These are phyloP conservation scores for Rhizomys pruinosus DNA, from an alignment of 2,113 vertebrate species.

Conservation along the genomic window DNA sequence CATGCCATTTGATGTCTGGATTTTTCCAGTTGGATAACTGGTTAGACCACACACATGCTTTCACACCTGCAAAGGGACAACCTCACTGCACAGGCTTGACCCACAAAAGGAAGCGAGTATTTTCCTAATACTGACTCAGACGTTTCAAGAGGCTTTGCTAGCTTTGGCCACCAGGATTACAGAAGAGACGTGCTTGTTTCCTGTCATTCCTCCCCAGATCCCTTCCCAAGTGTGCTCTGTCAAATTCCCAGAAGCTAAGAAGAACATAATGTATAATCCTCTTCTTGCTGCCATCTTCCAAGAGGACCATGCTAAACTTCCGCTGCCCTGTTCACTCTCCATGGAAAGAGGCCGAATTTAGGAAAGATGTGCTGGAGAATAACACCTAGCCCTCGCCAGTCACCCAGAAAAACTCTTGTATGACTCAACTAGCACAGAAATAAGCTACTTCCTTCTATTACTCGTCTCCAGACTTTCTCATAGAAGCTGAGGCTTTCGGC, in stretches of 20 bases:
- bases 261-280: background rate
- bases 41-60: slow-evolving; percentile 16
- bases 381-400: no score
- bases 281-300: background rate
- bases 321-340: no score
- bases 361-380: background rate
- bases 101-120: background rate
- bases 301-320: background rate
- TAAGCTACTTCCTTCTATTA: no score
- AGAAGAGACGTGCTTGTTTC: slow-evolving; percentile 12
- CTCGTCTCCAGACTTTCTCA: background rate
- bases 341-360: background rate
- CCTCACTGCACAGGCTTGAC: background rate
- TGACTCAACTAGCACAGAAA: background rate
- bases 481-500: background rate
- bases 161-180: background rate
- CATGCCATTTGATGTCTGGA: background rate
- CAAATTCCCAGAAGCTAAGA: background rate
- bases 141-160: background rate
- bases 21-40: slow-evolving; percentile 1
- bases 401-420: background rate
- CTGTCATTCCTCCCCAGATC: background rate
- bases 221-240: background rate
- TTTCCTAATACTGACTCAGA: slow-evolving; percentile 33
- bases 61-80: background rate